Percentiles rank a stretch among this genome's conserved stretches.
These are phyloP conservation scores for Drosophila arizonae DNA, from an alignment of 1,140 invertebrate genomes.

Conservation along the genomic window DNA sequence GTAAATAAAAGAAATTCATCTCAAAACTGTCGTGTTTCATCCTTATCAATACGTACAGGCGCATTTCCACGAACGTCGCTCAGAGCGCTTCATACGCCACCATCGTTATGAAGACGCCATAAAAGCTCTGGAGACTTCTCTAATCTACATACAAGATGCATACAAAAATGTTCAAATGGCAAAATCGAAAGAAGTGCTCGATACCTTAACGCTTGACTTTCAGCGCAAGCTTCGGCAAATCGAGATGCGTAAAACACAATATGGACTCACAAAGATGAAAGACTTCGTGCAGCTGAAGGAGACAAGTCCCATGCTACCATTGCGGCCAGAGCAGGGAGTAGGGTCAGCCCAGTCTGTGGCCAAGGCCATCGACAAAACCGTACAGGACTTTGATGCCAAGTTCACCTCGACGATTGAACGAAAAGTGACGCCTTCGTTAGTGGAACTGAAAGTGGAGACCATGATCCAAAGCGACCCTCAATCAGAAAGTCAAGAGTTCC, in stretches of 20 bases:
- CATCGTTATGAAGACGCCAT: slow-evolving; percentile 79
- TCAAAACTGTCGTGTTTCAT: background rate
- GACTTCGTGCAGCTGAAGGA: slow-evolving; percentile 70
- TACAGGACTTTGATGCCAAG: slow-evolving; percentile 77
- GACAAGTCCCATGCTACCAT: slow-evolving; percentile 60
- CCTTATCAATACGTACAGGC: slow-evolving; percentile 43
- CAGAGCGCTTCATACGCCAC: slow-evolving; percentile 68
- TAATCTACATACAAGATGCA: slow-evolving; percentile 74
- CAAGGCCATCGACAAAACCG: slow-evolving; percentile 78
- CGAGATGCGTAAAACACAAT: slow-evolving; percentile 72
- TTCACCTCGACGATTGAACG: slow-evolving; percentile 51
- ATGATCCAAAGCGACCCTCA: slow-evolving; percentile 34
- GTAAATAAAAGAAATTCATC: slow-evolving; percentile 46
- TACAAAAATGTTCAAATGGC: slow-evolving; percentile 65
- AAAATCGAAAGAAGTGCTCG: slow-evolving; percentile 69
- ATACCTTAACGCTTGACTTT: slow-evolving; percentile 70
- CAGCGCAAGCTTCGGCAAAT: slow-evolving; percentile 71
- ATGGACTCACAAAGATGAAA: slow-evolving; percentile 68
- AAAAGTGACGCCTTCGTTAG: slow-evolving; percentile 14
- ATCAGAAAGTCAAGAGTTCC: slow-evolving; percentile 22
- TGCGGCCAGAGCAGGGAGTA: slow-evolving; percentile 56
- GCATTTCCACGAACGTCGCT: slow-evolving; percentile 77
- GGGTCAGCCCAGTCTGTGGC: slow-evolving; percentile 71
- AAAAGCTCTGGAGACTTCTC: slow-evolving; percentile 70
- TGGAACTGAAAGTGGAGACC: slow-evolving; percentile 51